phyloP scores from a whole-genome alignment of 2,888 invertebrate genomes.

The Periphyllus acericola region DNA sequence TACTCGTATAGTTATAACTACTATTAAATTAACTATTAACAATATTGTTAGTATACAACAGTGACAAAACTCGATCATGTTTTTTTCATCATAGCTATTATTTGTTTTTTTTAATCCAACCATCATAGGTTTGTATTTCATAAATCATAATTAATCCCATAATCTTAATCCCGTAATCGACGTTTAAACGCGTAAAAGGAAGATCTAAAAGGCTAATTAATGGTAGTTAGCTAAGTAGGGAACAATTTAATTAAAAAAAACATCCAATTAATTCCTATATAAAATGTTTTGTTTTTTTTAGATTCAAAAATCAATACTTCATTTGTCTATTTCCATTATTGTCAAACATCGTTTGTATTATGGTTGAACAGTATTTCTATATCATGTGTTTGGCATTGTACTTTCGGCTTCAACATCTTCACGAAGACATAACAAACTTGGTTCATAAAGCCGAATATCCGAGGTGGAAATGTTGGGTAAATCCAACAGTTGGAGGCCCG shows the following conservation, averaged over 20 bases:
- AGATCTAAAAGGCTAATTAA: too few relatives aligned
- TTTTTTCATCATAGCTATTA: too few relatives aligned
- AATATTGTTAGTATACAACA: too few relatives aligned
- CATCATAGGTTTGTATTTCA: too few relatives aligned
- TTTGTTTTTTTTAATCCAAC: too few relatives aligned
- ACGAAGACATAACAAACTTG: not conserved
- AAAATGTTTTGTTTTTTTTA: not conserved
- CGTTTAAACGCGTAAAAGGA: too few relatives aligned
- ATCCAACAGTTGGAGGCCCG: not conserved
- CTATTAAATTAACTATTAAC: too few relatives aligned
- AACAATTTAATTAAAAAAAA: not conserved
- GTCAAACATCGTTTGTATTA: slow-evolving; percentile 12
- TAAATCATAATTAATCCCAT: too few relatives aligned
- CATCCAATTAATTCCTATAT: not conserved
- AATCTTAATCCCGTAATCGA: too few relatives aligned
- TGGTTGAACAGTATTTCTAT: slow-evolving; percentile 40
- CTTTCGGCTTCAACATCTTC: not conserved
- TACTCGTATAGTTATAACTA: too few relatives aligned
- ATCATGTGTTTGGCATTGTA: not conserved
- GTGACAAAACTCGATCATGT: too few relatives aligned
- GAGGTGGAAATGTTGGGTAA: slow-evolving; percentile 24
- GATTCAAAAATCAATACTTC: not conserved
- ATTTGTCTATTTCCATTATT: not conserved
- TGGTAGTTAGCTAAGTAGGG: too few relatives aligned
- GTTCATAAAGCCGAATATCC: slow-evolving; percentile 15